These are phyloP conservation scores for Tamandua tetradactyla DNA, from an alignment of 2,797 vertebrate genomes.

Conservation along the genomic window DNA sequence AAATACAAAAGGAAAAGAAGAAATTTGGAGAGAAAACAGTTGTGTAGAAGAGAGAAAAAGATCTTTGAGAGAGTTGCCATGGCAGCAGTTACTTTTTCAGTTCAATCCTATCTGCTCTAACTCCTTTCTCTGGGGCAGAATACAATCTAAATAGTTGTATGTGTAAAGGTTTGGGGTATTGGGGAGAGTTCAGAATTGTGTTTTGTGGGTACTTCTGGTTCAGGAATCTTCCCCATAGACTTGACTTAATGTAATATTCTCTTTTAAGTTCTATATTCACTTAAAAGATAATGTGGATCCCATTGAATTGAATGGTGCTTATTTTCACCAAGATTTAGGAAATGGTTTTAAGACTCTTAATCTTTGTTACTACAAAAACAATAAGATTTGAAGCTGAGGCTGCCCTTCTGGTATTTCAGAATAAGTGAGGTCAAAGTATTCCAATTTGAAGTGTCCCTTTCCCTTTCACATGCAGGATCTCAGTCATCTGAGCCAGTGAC, in stretches of 20 bases:
- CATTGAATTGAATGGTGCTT: background rate
- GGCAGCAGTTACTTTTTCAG: background rate
- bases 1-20: background rate
- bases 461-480: background rate
- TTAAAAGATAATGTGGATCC: background rate
- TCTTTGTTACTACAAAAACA: background rate
- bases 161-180: background rate
- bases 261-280: too few species aligned
- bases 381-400: background rate
- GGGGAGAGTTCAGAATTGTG: background rate
- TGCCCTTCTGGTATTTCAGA: background rate
- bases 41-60: background rate
- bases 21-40: background rate
- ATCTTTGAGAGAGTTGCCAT: background rate
- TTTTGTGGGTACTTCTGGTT: background rate
- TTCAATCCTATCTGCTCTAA: background rate
- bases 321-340: constrained; percentile 33
- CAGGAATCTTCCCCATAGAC: background rate
- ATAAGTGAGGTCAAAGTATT: background rate
- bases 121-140: background rate
- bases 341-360: background rate
- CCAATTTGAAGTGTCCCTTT: background rate
- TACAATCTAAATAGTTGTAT: background rate
- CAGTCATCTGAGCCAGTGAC: background rate
- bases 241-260: background rate